Conservation (phyloP, 2,113 vertebrate genomes). For the Oreochromis aureus region DNA sequence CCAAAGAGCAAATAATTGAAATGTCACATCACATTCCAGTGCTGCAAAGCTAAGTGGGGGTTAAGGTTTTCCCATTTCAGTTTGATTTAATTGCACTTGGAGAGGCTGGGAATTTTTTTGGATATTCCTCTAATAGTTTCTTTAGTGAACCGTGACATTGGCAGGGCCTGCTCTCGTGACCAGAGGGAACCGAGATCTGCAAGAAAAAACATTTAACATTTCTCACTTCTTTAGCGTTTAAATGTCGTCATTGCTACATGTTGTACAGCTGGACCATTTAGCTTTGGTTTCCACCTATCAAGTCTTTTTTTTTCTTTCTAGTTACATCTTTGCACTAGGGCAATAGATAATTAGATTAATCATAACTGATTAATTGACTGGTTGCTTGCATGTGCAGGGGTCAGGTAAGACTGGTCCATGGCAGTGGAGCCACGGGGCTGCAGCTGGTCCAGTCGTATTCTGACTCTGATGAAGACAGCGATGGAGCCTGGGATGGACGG, state of each 20-base stretch:
- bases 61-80: neutral
- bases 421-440: conserved; percentile 81
- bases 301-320: neutral
- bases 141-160: neutral
- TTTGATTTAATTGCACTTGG: neutral
- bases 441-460: conserved; percentile 88
- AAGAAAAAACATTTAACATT: neutral
- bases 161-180: neutral
- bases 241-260: neutral
- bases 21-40: neutral
- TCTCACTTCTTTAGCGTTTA: neutral
- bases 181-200: neutral
- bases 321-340: neutral
- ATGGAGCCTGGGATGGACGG: conserved; percentile 86
- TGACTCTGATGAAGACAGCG: conserved; percentile 89
- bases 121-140: neutral
- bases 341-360: neutral
- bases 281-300: neutral
- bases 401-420: conserved; percentile 89
- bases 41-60: neutral
- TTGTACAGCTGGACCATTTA: neutral
- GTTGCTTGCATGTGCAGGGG: conserved; percentile 68
- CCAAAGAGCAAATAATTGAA: neutral
- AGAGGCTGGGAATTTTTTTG: neutral
- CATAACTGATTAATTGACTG: neutral